Evolutionary conservation across 2,797 vertebrate species (phyloP), one percentile per base, ranked within the genome.

Genomic region (Iguana delicatissima): DNA sequence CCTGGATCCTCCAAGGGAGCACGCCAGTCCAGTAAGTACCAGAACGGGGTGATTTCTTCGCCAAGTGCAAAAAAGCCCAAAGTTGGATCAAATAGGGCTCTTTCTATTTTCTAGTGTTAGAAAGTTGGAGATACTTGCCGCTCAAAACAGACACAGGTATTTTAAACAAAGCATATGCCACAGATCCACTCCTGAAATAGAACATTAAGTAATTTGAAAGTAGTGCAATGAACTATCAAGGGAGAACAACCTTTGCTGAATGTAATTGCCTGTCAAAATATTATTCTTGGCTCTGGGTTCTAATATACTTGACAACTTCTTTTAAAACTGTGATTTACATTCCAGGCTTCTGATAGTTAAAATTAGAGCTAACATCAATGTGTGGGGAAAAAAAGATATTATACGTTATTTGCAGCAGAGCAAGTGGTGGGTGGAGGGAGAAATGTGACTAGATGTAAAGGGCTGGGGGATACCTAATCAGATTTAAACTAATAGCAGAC

Each of bases 281-380:
- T 89, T 94, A 82, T 84, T 91, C n/a, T 81, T 88, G 4, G 42
- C 91, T 95, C 55, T 84, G 83, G 57, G 80, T 85, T 73, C 86
- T 94, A 94, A 95, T 93, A 96, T 93, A 14, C 93, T 85, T 89
- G 89, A n/a, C n/a, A 87, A 92, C 69, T n/a, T 67, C 20, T 85
- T 92, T 90, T 83, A 87, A 89, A 91, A 72, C 59, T 50, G 83
- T 90, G 80, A 94, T 93, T 94, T 96, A 83, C 86, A 91, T 94
- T 84, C 52, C 7, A 90, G 73, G 87, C 91, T 93, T 92, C 89
- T 96, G 88, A 92, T 94, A 92, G 92, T 89, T 94, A 55, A 81
- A 89, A 89, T 8, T 74, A 87, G 6, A 82, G 86, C 76, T 88
- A 46, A 79, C 59, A 88, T 92, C 80, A 88, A 91, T 42, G 35